Conservation (phyloP, 2,888 invertebrate genomes). For the Caenorhabditis sulstoni region DNA sequence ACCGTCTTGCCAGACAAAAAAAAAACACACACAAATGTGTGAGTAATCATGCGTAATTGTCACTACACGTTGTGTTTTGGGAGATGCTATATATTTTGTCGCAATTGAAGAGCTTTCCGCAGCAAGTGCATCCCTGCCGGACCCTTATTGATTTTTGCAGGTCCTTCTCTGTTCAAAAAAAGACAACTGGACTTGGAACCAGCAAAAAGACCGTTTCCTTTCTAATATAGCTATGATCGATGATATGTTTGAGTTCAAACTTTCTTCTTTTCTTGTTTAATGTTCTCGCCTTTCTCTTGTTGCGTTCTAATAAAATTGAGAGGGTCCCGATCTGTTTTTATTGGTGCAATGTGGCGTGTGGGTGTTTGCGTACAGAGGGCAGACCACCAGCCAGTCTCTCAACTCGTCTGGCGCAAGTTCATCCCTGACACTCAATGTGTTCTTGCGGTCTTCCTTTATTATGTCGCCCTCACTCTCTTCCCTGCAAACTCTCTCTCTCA, state of each 20-base stretch:
- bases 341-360: slow-evolving; percentile 17
- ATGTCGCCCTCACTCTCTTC: too few relatives aligned
- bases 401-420: slow-evolving; percentile 45
- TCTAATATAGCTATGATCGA: slow-evolving; percentile 52
- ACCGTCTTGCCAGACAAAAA: too few relatives aligned
- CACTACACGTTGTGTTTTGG: slow-evolving; percentile 4
- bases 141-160: slow-evolving; percentile 58
- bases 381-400: slow-evolving; percentile 33
- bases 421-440: slow-evolving; percentile 14
- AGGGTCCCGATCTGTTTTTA: background rate
- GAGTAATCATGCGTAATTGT: too few relatives aligned
- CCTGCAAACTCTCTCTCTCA: too few relatives aligned
- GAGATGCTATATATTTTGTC: background rate
- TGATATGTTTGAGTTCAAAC: slow-evolving; percentile 62
- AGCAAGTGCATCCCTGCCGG: slow-evolving; percentile 19
- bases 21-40: too few relatives aligned
- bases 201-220: slow-evolving; percentile 38
- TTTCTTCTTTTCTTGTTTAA: slow-evolving; percentile 27
- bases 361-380: slow-evolving; percentile 46
- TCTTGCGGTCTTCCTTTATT: slow-evolving; percentile 2
- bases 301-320: slow-evolving; percentile 24
- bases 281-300: background rate
- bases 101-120: background rate
- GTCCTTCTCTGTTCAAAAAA: slow-evolving; percentile 62
- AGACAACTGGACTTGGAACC: slow-evolving; percentile 62